Percentiles rank a stretch among this genome's conserved stretches.
Evolutionary conservation across 2,888 invertebrate species (phyloP).

Genomic region (Eudemis profundana): DNA sequence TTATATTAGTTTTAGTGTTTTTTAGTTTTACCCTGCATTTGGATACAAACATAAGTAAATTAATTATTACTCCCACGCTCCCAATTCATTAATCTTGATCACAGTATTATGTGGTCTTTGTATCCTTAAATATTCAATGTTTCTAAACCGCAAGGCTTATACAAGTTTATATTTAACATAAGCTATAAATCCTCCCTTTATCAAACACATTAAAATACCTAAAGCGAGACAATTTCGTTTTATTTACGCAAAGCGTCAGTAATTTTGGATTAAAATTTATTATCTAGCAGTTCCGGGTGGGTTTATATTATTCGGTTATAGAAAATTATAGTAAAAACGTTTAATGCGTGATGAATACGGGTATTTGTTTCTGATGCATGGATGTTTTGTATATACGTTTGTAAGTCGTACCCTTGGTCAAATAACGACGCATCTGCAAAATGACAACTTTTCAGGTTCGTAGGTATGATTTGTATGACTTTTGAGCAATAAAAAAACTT

Average conservation of each 20-base stretch:
- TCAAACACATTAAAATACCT: slow-evolving; percentile 2
- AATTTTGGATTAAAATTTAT: background rate
- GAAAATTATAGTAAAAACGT: no score
- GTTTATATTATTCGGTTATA: background rate
- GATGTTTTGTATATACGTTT: no score
- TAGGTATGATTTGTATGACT: no score
- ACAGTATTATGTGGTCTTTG: background rate
- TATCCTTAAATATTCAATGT: slow-evolving; percentile 13
- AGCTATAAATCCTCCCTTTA: slow-evolving; percentile 18
- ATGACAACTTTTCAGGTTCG: no score
- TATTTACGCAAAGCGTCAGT: background rate
- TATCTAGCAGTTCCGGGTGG: background rate
- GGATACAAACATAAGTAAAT: no score
- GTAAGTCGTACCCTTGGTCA: no score
- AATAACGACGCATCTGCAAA: no score
- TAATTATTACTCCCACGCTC: slow-evolving; percentile 5
- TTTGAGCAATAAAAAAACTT: no score
- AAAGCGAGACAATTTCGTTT: background rate
- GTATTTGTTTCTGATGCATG: no score
- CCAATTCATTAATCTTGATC: slow-evolving; percentile 16
- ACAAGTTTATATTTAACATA: background rate
- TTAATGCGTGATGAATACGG: no score
- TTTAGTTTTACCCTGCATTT: no score
- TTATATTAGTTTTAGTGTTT: no score
- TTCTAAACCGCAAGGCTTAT: background rate